phyloP scores from a whole-genome alignment of 1,140 invertebrate genomes.

The Andrena cerasifolii region DNA sequence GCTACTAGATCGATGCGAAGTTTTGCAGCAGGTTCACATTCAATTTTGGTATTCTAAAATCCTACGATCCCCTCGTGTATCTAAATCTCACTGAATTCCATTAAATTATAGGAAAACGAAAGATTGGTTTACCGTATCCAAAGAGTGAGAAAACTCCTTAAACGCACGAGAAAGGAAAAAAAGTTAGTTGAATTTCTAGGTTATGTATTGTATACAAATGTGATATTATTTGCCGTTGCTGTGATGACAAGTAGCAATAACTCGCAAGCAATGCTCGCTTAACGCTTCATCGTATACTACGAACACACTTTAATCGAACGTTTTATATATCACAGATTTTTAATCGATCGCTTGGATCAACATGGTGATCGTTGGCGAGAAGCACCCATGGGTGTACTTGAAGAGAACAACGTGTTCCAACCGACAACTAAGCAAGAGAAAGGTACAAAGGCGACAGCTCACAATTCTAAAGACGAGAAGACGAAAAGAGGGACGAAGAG shows the following conservation, averaged over 20 bases:
- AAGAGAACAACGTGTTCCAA: conserved; percentile 80
- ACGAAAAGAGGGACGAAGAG: conserved; percentile 80
- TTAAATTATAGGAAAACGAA: conserved; percentile 80
- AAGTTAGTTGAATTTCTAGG: conserved; percentile 76
- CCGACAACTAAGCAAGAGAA: conserved; percentile 75
- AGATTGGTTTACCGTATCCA: conserved; percentile 81
- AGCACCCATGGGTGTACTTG: conserved; percentile 80
- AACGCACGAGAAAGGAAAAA: conserved; percentile 80
- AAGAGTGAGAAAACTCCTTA: conserved; percentile 78
- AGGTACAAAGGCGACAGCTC: conserved; percentile 67
- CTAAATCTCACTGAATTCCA: conserved; percentile 23
- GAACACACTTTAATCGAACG: too few species aligned
- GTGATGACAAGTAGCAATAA: neutral
- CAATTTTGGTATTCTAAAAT: conserved; percentile 16
- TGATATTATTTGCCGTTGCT: neutral
- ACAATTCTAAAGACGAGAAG: conserved; percentile 77
- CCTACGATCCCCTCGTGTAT: conserved; percentile 18
- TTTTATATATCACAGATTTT: conserved; percentile 72
- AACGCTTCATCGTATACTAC: too few species aligned
- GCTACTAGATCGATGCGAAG: conserved; percentile 78
- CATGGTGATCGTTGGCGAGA: conserved; percentile 81
- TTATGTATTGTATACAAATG: conserved; percentile 57
- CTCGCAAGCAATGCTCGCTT: too few species aligned
- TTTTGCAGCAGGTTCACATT: conserved; percentile 78
- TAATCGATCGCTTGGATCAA: conserved; percentile 80